phyloP scores from a whole-genome alignment of 2,888 invertebrate species.

The Drosophila antonietae region DNA sequence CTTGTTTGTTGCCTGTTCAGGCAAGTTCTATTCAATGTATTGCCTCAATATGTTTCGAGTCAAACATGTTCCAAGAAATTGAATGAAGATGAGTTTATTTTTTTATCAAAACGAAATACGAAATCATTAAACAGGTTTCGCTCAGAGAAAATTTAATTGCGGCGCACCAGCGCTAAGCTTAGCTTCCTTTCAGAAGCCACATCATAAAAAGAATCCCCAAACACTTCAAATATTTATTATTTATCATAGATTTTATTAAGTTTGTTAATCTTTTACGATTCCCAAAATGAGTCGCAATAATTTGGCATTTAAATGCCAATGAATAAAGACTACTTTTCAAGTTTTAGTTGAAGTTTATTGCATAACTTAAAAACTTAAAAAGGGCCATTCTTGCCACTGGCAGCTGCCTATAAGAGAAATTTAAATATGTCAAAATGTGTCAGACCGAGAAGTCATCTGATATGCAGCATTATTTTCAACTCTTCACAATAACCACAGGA shows the following conservation, averaged over 20 bases:
- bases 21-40: not conserved
- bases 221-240: not conserved
- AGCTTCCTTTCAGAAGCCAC: not conserved
- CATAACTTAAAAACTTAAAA: constrained; percentile 1
- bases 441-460: not conserved
- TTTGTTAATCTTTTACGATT: constrained; percentile 1
- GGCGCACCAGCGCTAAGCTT: not conserved
- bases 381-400: not conserved
- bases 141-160: constrained; percentile 7
- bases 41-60: not conserved
- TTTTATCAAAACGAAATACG: not conserved
- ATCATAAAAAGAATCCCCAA: constrained; percentile 6
- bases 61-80: constrained; percentile 10
- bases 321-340: not conserved
- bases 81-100: constrained; percentile 20
- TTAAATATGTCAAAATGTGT: not conserved
- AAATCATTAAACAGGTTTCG: constrained; percentile 21
- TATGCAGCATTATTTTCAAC: constrained; percentile 7
- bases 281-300: not conserved
- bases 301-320: not conserved
- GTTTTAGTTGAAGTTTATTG: not conserved
- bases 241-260: constrained; percentile 3
- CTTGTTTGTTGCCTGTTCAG: constrained; percentile 4
- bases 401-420: not conserved
- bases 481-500: constrained; percentile 8